Percentiles rank a stretch among this genome's conserved stretches.
phyloP scores from a whole-genome alignment of 2,113 vertebrate species.

The Periophthalmus modestus region DNA sequence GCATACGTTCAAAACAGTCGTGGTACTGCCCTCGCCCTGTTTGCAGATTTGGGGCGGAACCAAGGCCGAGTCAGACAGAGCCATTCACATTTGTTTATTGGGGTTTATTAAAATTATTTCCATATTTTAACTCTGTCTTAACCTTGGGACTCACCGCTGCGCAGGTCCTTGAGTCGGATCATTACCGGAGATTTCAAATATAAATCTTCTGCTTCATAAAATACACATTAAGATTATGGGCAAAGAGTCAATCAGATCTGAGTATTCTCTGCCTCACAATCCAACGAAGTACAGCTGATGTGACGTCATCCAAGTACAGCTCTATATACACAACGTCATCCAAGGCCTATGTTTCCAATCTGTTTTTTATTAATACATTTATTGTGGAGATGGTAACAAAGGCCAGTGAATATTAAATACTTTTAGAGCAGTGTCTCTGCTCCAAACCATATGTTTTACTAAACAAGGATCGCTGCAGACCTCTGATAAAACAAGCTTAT shows the following conservation, averaged over 20 bases:
- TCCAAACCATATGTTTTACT: no score
- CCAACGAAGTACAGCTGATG: not conserved
- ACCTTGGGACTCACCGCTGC: slow-evolving; percentile 31
- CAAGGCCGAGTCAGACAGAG: slow-evolving; percentile 13
- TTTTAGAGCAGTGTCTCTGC: no score
- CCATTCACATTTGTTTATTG: slow-evolving; percentile 46
- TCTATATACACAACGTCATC: no score
- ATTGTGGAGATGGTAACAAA: no score
- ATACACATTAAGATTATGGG: not conserved
- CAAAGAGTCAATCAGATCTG: not conserved
- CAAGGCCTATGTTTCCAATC: no score
- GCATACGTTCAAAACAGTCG: not conserved
- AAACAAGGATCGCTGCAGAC: no score
- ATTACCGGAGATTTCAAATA: slow-evolving; percentile 13
- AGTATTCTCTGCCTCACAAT: not conserved
- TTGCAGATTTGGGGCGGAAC: slow-evolving; percentile 16
- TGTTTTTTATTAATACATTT: no score
- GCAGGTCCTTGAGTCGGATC: slow-evolving; percentile 9
- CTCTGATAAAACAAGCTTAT: no score
- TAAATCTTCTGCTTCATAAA: slow-evolving; percentile 1
- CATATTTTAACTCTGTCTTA: slow-evolving; percentile 53
- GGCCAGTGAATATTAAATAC: no score
- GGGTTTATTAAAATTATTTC: slow-evolving; percentile 47
- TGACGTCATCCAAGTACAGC: no score
- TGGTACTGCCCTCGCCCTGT: slow-evolving; percentile 10